Conservation (phyloP, 2,888 invertebrate species). For the Polietes domitor region DNA sequence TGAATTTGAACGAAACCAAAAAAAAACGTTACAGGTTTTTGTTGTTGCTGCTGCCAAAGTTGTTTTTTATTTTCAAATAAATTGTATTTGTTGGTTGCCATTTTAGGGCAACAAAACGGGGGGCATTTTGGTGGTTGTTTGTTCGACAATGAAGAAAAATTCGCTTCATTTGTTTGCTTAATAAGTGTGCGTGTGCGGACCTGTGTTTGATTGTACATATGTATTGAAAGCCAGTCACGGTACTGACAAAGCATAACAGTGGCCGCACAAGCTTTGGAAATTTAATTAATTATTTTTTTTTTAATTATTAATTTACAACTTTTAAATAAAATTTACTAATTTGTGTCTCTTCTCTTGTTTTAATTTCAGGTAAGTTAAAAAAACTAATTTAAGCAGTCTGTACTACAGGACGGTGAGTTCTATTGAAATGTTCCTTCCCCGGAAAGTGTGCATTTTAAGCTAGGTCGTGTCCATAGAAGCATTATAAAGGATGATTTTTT, state of each 20-base stretch:
- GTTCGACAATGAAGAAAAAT: slow-evolving; percentile 49
- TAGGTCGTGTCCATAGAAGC: too few relatives aligned
- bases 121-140: slow-evolving; percentile 46
- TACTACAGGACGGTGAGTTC: not conserved
- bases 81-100: slow-evolving; percentile 31
- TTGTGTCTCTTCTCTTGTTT: not conserved
- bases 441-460: too few relatives aligned
- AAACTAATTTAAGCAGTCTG: not conserved
- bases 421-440: too few relatives aligned
- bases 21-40: slow-evolving; percentile 21
- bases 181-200: not conserved
- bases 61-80: slow-evolving; percentile 6
- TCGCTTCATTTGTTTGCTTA: slow-evolving; percentile 51
- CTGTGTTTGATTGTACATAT: slow-evolving; percentile 8
- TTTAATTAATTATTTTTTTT: not conserved
- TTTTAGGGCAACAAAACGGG: slow-evolving; percentile 28
- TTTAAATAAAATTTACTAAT: not conserved
- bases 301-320: not conserved
- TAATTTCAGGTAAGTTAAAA: slow-evolving; percentile 9
- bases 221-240: not conserved
- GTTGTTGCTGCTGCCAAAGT: not conserved
- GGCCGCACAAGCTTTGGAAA: too few relatives aligned
- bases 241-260: too few relatives aligned
- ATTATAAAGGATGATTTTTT: too few relatives aligned
- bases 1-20: not conserved